Evolutionary conservation across 2,113 vertebrate genomes (phyloP).

Genomic region (Sialia sialis): DNA sequence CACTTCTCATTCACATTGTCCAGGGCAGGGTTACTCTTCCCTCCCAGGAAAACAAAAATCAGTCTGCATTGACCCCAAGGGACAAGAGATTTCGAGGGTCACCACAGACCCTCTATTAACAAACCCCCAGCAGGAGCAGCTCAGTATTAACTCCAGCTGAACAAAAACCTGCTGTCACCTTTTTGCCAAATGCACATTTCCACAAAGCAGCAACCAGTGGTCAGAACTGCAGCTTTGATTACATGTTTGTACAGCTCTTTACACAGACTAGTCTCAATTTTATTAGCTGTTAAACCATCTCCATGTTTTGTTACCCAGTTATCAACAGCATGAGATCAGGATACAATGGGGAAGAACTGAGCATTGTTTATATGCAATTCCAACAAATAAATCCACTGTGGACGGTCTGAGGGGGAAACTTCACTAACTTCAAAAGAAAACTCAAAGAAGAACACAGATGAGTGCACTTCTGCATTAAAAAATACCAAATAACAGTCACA

Average conservation of each 20-base stretch:
- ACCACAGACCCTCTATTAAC: neutral
- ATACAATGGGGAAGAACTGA: neutral
- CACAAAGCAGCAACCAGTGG: neutral
- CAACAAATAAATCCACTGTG: neutral
- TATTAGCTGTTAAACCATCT: neutral
- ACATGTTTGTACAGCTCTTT: neutral
- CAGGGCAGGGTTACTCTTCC: neutral
- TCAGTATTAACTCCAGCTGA: neutral
- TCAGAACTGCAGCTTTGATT: neutral
- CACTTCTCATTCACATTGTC: neutral
- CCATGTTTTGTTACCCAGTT: neutral
- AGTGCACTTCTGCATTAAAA: neutral
- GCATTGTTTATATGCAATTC: neutral
- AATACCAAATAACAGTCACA: neutral
- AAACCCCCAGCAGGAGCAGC: neutral
- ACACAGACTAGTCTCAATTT: neutral
- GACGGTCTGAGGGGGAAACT: neutral
- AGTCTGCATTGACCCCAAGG: neutral
- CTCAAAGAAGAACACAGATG: neutral
- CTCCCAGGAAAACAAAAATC: neutral
- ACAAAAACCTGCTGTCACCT: neutral
- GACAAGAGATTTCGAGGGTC: neutral
- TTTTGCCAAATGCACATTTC: neutral
- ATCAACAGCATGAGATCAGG: neutral
- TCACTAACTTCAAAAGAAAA: neutral